Evolutionary conservation across 92 coral and sea anemone genomes (phyloP), one percentile per base, ranked within the genome.

Genomic region (Umimayanthus chanpuru): DNA sequence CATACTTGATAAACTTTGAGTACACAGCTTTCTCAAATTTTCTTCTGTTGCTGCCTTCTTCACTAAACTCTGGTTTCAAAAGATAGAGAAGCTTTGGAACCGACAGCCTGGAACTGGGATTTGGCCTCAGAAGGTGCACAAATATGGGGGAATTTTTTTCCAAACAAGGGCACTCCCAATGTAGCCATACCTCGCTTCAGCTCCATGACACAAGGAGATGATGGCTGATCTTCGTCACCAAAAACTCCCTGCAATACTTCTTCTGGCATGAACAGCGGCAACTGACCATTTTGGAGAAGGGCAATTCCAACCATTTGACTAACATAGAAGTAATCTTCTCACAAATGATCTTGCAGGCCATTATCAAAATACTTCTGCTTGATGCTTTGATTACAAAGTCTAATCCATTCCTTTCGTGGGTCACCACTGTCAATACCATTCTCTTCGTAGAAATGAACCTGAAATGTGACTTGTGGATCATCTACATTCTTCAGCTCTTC

Each of bases 371-470:
- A 88, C 15, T 75, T 80, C 28, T 49, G 77, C 43, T 90, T 86
- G 29, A 90, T 90, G 28, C 70, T 85, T 11, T 86, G 88, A 82
- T 92, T 89, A 82, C 92, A 89, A 21, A 89, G 86, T 89, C 90
- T 73, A 4, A 89, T 71, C 92, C 91, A 92, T 26, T 89, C 90
- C 66, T 86, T 90, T 8, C 90, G 70, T 49, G 92, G 92, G 16
- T 87, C 94, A 87, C 89, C 90, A 89, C 80, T 83, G 43, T 89
- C 92, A 53, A 75, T 29, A 72, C 87, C 94, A 67, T 86, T 70
- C 88, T 90, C 91, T 2, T 89, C 92, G 72, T 90, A 90, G 82
- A 89, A 92, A 65, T 89, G 80, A 26, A 92, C 92, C 66, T 89
- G 90, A 87, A 92, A 87, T 47, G 91, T 92, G 56, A 91, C 53